Evolutionary conservation across 2,113 vertebrate species (phyloP), one percentile per base, ranked within the genome.

Genomic region (Oplegnathus fasciatus): DNA sequence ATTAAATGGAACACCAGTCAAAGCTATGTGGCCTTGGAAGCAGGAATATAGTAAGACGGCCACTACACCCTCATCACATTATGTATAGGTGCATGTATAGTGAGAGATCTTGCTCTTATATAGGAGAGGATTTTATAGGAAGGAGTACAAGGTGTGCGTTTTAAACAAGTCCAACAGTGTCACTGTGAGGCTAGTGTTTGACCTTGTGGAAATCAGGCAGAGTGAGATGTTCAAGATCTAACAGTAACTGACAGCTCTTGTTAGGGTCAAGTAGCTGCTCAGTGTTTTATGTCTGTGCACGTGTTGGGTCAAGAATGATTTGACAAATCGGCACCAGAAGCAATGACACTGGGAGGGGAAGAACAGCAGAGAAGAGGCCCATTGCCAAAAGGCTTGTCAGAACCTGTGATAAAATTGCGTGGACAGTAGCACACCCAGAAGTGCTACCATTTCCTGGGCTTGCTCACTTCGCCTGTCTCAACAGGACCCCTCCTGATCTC

Each of bases 391-490:
- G 85, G 89, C 92, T 91, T 93, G 94, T 93, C 93, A 88, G 86
- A 89, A 88, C 93, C 82, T 93, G 93, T 82, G 88, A 90, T 92
- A 61, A 85, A 78, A 92, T 87, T 87, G 72, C 65, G 58, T 70
- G 93, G 93, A 94, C 94, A 93, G 87, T 74, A 91, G 90, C 92
- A 89, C 89, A 89, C 89, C 92, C 87, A 89, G 74, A 88, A 86
- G 84, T 85, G 88, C 76, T 87, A 75, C 90, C 86, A 90, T 90
- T 89, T 86, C 69, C 80, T 77, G 71, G 73, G 75, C 71, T 91
- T 89, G 81, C 78, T 88, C 91, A 83, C 83, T 88, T 90, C 52
- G 54, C 94, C 84, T 92, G 93, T 87, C 91, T 92, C 82, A 89
- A 93, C 93, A 92, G 64, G 87, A 91, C 88, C 89, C 75, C 72